Evolutionary conservation across 2,888 invertebrate genomes (phyloP), one percentile per base, ranked within the genome.

Genomic region (Drosophila borborema): DNA sequence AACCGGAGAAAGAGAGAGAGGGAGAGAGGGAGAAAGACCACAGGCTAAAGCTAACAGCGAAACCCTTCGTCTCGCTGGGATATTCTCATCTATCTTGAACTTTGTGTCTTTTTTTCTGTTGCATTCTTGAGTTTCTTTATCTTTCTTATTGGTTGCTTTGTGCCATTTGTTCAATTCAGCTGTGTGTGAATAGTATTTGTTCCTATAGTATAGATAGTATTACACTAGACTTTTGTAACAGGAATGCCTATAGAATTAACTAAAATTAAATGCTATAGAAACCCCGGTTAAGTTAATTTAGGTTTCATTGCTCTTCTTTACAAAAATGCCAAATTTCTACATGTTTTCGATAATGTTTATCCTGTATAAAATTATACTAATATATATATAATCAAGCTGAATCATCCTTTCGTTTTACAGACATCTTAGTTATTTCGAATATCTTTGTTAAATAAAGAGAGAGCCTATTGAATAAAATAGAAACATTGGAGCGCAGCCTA

Each of bases 151-250:
- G 43, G 49, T 45, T 54, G 56, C 46, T 45, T 51, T 58, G 60
- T 69, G 68, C 82, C 70, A 65, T 49, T 66, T 81, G 56, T 59
- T 12, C 41, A 36, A 31, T 51, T 82, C 64, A 48, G 45, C n/a
- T 60, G 58, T 74, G 62, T 80, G 82, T 82, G 73, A 79, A 84
- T 79, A 74, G 62, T 64, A 31, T 41, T 46, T 43, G 28, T 34
- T 58, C 51, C 23, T 59, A 51, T 59, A 12, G 18, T 59, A 51
- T 59, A 12, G 18, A 16, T 63, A 61, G 56, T 45, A 53, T 54
- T 28, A 43, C 58, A 63, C 18, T 48, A 40, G 23, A 28, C 23
- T 31, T 40, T 45, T 49, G 12, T 48, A 18, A 34, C n/a, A 64
- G 49, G 43, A 67, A 16, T 2, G 5, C 9, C 2, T 16, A 2